phyloP scores from a whole-genome alignment of 1,140 invertebrate genomes.

The Hylaeus volcanicus region DNA sequence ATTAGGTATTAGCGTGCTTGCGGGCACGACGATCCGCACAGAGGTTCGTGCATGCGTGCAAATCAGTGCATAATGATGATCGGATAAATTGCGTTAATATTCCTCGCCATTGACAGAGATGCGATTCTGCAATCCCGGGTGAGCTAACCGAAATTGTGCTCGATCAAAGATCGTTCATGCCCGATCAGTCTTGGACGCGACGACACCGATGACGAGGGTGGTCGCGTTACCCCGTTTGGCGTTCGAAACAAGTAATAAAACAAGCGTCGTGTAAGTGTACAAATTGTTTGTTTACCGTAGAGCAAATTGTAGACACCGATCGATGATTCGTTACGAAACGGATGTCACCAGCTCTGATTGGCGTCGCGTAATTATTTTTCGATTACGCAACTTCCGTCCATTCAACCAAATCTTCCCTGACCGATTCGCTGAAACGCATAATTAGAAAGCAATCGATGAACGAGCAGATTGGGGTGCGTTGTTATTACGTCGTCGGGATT shows the following conservation, averaged over 20 bases:
- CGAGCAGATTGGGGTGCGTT: neutral
- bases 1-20: constrained; percentile 16
- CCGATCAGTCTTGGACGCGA: no score
- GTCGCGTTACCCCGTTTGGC: no score
- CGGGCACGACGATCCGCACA: constrained; percentile 4
- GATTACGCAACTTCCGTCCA: neutral
- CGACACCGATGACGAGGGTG: no score
- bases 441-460: constrained; percentile 27
- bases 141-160: neutral
- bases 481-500: neutral
- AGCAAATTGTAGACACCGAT: no score
- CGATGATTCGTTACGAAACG: no score
- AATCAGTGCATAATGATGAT: constrained; percentile 30
- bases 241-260: no score
- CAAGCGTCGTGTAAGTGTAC: no score
- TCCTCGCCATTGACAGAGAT: neutral
- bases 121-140: neutral
- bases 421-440: constrained; percentile 39
- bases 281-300: no score
- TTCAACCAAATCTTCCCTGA: constrained; percentile 8
- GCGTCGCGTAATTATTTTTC: neutral
- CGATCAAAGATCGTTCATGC: neutral
- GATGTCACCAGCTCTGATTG: neutral
- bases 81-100: constrained; percentile 32
- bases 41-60: constrained; percentile 8